Conservation (phyloP, 2,888 invertebrate species). For the Eristalinus aeneus region DNA sequence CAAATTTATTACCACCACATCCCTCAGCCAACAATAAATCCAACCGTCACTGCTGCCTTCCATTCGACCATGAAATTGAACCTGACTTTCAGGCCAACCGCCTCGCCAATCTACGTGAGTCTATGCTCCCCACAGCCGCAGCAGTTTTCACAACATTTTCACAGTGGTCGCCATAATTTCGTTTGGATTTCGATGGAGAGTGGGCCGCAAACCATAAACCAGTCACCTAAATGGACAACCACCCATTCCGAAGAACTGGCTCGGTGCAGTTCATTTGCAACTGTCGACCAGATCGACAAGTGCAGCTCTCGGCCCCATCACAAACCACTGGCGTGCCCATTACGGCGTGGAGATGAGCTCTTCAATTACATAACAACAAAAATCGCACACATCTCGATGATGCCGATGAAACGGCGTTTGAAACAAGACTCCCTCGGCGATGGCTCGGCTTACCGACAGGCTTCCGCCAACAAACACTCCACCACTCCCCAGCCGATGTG, state of each 20-base stretch:
- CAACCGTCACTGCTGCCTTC: background rate
- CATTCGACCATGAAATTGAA: conserved; percentile 57
- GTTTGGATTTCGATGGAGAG: conserved; percentile 23
- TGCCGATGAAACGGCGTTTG: conserved; percentile 17
- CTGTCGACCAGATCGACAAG: conserved; percentile 44
- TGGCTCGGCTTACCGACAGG: conserved; percentile 30
- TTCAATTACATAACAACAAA: conserved; percentile 61
- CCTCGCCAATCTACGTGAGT: conserved; percentile 12
- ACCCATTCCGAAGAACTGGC: background rate
- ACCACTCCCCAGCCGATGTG: conserved; percentile 28
- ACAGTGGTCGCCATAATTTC: conserved; percentile 22
- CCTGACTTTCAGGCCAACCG: conserved; percentile 40
- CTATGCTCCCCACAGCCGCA: background rate
- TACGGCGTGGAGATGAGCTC: conserved; percentile 28
- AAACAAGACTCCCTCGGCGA: conserved; percentile 42
- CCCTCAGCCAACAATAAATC: background rate
- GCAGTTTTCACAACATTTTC: conserved; percentile 28
- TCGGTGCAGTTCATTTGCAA: conserved; percentile 64
- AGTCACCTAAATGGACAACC: conserved; percentile 13
- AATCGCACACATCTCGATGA: conserved; percentile 29
- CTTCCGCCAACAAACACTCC: conserved; percentile 57
- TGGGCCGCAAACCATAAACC: conserved; percentile 1
- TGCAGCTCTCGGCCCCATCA: conserved; percentile 18
- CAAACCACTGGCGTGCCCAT: conserved; percentile 46
- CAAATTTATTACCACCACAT: background rate